phyloP scores from a whole-genome alignment of 2,113 vertebrate species.

The Cyanistes caeruleus region DNA sequence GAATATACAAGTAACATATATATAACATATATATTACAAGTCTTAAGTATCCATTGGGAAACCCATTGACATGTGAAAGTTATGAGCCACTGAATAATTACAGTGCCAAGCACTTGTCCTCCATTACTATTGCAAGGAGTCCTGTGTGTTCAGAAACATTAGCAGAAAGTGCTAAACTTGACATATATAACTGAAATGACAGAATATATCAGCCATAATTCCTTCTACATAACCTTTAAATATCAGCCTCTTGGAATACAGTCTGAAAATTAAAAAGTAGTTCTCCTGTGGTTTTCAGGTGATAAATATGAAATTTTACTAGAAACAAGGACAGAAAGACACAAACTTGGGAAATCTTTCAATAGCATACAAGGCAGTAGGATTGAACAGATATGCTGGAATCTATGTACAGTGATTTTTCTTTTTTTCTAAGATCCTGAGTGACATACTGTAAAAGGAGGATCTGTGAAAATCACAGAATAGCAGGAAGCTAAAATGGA shows the following conservation, averaged over 20 bases:
- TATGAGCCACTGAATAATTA: neutral
- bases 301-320: neutral
- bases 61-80: accelerated
- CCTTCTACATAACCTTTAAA: neutral
- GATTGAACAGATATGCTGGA: neutral
- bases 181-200: neutral
- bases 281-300: neutral
- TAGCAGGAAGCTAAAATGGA: neutral
- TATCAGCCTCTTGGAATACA: neutral
- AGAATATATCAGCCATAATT: neutral
- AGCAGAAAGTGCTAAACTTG: neutral
- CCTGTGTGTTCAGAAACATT: neutral
- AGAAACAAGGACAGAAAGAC: neutral
- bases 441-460: neutral
- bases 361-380: neutral
- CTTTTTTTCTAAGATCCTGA: neutral
- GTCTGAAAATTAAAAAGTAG: neutral
- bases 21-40: no score
- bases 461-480: neutral
- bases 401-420: neutral
- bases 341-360: neutral
- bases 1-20: neutral
- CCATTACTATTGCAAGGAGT: neutral
- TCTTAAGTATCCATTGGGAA: neutral
- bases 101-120: neutral